phyloP scores from a whole-genome alignment of 2,113 vertebrate genomes.

The Otolemur garnettii region DNA sequence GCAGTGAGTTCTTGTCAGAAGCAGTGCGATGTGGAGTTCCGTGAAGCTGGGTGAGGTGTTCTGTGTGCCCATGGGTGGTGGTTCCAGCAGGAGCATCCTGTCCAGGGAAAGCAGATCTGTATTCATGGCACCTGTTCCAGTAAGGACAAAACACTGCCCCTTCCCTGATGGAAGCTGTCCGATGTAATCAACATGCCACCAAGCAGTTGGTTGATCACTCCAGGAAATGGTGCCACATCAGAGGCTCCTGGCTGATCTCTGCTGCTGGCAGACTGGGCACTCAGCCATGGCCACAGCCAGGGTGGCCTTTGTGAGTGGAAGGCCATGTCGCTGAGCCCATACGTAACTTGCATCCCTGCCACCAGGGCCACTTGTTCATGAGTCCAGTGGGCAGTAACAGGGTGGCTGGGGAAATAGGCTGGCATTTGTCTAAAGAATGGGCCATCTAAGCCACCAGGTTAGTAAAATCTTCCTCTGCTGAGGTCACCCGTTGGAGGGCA shows the following conservation, averaged over 20 bases:
- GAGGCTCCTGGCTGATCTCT: not conserved
- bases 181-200: not conserved
- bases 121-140: not conserved
- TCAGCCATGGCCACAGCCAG: no score
- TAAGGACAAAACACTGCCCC: not conserved
- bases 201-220: not conserved
- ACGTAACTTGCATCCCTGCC: not conserved
- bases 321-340: not conserved
- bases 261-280: not conserved
- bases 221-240: no score
- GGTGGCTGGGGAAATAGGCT: not conserved
- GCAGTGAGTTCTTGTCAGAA: not conserved
- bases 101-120: not conserved
- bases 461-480: not conserved
- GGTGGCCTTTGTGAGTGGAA: not conserved
- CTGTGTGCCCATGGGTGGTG: not conserved
- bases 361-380: not conserved
- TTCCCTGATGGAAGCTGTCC: not conserved
- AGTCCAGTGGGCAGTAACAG: not conserved
- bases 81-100: not conserved
- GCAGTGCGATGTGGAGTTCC: not conserved
- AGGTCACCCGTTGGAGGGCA: not conserved
- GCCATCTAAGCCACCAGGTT: not conserved
- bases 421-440: not conserved
- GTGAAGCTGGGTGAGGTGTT: not conserved